phyloP scores from a whole-genome alignment of 2,113 vertebrate species.

The Gorilla gorilla region DNA sequence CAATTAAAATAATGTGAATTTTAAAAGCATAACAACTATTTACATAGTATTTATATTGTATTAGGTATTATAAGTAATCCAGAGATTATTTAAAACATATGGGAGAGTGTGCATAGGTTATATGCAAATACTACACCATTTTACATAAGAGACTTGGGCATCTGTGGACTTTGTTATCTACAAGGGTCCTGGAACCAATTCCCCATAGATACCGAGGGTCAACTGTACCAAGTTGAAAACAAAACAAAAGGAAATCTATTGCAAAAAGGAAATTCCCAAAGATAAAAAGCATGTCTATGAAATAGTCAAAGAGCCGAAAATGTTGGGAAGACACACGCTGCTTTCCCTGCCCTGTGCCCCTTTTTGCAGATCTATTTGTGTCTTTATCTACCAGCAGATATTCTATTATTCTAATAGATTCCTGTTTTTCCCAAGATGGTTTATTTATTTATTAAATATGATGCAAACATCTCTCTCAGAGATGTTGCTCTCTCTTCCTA shows the following conservation, averaged over 20 bases:
- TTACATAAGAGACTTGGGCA: background rate
- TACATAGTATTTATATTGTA: background rate
- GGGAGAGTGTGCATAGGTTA: background rate
- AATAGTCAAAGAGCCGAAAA: background rate
- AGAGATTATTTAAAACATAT: background rate
- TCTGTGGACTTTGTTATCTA: background rate
- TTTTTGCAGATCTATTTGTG: background rate
- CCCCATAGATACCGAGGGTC: background rate
- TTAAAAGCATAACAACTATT: background rate
- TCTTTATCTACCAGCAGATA: background rate
- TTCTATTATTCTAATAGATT: background rate
- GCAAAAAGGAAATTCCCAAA: background rate
- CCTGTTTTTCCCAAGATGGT: background rate
- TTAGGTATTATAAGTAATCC: background rate
- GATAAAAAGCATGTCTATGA: background rate
- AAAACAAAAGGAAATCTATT: conserved; percentile 15
- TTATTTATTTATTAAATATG: background rate
- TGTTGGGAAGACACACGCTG: background rate
- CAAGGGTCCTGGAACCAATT: background rate
- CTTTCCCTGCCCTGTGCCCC: background rate
- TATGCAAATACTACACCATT: background rate
- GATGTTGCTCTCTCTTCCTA: background rate
- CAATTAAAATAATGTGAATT: background rate
- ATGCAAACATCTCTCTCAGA: background rate
- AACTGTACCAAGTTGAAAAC: background rate